Percentiles rank a stretch among this genome's conserved stretches.
phyloP scores from a whole-genome alignment of 2,113 vertebrate species.

The Rhadina sibilatrix region DNA sequence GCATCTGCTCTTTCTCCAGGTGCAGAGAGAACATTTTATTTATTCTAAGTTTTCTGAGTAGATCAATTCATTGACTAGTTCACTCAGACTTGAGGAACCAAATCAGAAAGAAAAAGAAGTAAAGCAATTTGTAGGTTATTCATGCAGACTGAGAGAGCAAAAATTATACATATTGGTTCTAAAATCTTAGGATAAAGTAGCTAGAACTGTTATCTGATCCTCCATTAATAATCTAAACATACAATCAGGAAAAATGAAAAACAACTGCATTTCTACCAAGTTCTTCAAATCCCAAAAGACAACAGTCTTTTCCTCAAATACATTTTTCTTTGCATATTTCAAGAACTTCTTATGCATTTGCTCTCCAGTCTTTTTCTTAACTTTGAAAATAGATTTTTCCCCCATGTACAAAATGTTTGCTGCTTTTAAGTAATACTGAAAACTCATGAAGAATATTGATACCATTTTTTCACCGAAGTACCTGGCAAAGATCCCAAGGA shows the following conservation, averaged over 20 bases:
- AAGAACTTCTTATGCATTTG: neutral
- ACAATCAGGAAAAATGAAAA: neutral
- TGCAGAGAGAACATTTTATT: neutral
- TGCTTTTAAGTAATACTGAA: neutral
- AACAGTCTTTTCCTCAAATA: neutral
- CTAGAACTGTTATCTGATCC: neutral
- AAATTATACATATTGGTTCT: neutral
- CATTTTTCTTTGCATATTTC: neutral
- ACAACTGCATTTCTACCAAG: neutral
- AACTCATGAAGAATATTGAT: neutral
- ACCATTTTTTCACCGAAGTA: neutral
- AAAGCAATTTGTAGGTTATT: neutral
- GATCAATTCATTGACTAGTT: neutral
- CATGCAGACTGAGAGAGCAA: neutral
- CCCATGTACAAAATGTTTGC: neutral
- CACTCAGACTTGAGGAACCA: neutral
- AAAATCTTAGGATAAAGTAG: neutral
- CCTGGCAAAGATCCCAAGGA: neutral
- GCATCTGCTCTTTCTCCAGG: neutral
- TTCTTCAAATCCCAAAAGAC: neutral
- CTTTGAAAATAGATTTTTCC: neutral
- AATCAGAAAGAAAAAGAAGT: neutral
- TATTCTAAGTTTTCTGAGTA: neutral
- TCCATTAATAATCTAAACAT: neutral
- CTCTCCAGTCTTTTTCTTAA: neutral